Conservation (phyloP, 2,888 invertebrate genomes). For the Dione vanillae region DNA sequence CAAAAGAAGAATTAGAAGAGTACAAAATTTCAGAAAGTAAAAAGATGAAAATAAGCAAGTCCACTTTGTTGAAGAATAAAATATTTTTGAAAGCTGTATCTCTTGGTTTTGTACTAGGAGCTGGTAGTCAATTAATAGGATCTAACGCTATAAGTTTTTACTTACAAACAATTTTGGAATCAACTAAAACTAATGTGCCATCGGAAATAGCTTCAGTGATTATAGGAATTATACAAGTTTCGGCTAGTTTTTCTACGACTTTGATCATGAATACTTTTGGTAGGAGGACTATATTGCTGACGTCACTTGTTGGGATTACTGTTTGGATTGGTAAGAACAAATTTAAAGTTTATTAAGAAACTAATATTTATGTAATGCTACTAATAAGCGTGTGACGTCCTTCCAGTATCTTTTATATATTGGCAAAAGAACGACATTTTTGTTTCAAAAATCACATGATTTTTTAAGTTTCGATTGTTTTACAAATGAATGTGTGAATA, state of each 20-base stretch:
- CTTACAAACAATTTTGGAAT: constrained; percentile 64
- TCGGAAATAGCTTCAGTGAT: constrained; percentile 63
- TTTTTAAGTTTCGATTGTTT: too few species aligned
- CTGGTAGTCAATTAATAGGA: constrained; percentile 56
- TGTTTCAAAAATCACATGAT: too few species aligned
- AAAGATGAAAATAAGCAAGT: constrained; percentile 43
- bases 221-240: constrained; percentile 62
- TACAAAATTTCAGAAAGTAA: constrained; percentile 50
- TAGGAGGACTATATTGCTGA: constrained; percentile 55
- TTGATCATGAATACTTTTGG: constrained; percentile 58
- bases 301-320: constrained; percentile 52
- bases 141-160: constrained; percentile 65
- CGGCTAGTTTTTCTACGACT: constrained; percentile 59
- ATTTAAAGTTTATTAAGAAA: not conserved
- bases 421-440: too few species aligned
- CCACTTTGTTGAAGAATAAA: constrained; percentile 50
- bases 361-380: too few species aligned
- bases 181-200: constrained; percentile 60
- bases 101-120: constrained; percentile 50
- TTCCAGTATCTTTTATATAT: too few species aligned
- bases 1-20: constrained; percentile 62
- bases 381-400: too few species aligned
- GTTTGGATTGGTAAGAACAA: constrained; percentile 57
- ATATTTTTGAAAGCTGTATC: constrained; percentile 53
- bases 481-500: too few species aligned